A percentile compares a stretch with the other conserved stretches of the same genome.
Conservation (phyloP, 92 coral and sea anemone species). For the Umimayanthus kanabou region DNA sequence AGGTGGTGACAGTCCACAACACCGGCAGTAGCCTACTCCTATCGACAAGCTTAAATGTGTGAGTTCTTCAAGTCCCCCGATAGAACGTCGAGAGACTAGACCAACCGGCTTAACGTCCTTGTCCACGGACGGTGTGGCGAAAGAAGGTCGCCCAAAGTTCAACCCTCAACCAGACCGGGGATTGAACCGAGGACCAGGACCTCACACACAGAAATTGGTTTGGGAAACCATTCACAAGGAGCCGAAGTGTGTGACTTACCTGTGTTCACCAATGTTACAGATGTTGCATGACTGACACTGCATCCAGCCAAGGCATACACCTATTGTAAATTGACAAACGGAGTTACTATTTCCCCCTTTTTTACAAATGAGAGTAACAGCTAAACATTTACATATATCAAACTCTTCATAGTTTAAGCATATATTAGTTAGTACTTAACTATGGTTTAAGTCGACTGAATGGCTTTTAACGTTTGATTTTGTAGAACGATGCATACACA, state of each 20-base stretch:
- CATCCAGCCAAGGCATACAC: constrained; percentile 15
- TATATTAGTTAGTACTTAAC: neutral
- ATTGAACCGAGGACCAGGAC: too few species aligned
- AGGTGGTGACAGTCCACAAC: too few species aligned
- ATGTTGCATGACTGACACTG: constrained; percentile 5
- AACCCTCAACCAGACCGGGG: too few species aligned
- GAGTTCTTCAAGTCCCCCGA: too few species aligned
- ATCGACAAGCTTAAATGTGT: too few species aligned
- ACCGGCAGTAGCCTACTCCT: too few species aligned
- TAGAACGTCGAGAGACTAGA: too few species aligned
- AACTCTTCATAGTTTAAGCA: neutral
- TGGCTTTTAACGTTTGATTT: neutral
- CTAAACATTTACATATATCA: neutral
- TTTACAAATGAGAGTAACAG: neutral
- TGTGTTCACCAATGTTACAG: neutral
- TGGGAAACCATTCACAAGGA: too few species aligned
- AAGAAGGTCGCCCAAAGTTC: too few species aligned
- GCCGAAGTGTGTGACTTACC: neutral
- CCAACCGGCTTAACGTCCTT: too few species aligned
- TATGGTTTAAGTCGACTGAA: neutral
- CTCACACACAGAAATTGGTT: too few species aligned
- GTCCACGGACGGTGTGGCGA: too few species aligned
- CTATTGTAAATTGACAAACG: neutral
- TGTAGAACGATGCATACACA: neutral
- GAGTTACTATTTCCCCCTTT: neutral